Evolutionary conservation across 2,113 vertebrate genomes (phyloP).

Genomic region (Microtus pennsylvanicus): DNA sequence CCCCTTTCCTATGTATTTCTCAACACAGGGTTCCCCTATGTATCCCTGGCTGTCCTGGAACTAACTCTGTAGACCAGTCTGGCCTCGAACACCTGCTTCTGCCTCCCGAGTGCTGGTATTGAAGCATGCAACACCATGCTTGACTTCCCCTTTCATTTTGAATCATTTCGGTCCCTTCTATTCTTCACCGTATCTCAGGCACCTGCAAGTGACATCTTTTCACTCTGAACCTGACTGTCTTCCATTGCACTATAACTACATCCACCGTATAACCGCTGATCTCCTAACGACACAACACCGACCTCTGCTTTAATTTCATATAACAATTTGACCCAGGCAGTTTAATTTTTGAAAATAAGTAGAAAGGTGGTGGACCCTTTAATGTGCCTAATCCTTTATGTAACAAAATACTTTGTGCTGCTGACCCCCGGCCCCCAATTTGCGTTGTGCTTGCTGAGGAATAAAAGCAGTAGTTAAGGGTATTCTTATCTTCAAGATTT

Average conservation of each 20-base stretch:
- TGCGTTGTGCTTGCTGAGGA: not conserved
- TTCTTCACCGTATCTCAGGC: conserved; percentile 37
- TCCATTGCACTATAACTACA: conserved; percentile 1
- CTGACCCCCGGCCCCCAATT: not conserved
- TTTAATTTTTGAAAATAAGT: conserved; percentile 12
- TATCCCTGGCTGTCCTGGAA: not conserved
- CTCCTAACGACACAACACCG: not conserved
- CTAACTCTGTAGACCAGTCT: not conserved
- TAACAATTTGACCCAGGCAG: not conserved
- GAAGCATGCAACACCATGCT: not conserved
- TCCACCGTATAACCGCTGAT: not conserved
- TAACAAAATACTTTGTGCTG: not conserved
- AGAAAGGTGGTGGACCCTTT: not conserved
- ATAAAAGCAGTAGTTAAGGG: not conserved
- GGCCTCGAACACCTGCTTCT: not conserved
- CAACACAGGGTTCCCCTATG: too few species aligned
- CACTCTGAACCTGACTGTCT: not conserved
- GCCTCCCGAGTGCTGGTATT: not conserved
- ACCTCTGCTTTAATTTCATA: not conserved
- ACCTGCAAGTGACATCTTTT: conserved; percentile 33
- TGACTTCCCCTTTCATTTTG: not conserved
- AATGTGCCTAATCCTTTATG: not conserved
- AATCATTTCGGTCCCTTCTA: conserved; percentile 28
- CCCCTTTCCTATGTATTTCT: not conserved
- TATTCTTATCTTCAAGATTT: not conserved